Evolutionary conservation across 1,140 invertebrate genomes (phyloP).

Genomic region (Drosophila eugracilis): DNA sequence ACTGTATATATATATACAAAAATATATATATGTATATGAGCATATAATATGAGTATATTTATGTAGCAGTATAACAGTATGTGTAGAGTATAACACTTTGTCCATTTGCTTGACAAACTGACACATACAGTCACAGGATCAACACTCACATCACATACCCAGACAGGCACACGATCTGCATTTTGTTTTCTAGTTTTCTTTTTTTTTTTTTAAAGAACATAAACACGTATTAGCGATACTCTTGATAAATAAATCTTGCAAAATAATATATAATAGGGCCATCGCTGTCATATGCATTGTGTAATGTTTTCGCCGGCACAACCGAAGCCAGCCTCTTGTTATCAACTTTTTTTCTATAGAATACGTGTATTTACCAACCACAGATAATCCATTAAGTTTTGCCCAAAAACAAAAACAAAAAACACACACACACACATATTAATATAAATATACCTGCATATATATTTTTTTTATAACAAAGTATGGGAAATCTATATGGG

Average conservation of each 20-base stretch:
- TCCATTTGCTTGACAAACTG: slow-evolving; percentile 68
- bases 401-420: slow-evolving; percentile 46
- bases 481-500: slow-evolving; percentile 46
- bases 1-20: slow-evolving; percentile 72
- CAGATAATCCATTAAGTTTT: slow-evolving; percentile 54
- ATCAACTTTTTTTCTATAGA: slow-evolving; percentile 33
- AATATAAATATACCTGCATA: slow-evolving; percentile 55
- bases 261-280: slow-evolving; percentile 25
- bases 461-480: slow-evolving; percentile 61
- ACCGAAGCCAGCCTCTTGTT: slow-evolving; percentile 42
- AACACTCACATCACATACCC: slow-evolving; percentile 3
- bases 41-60: slow-evolving; percentile 63
- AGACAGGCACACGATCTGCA: slow-evolving; percentile 32
- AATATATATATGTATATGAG: slow-evolving; percentile 68
- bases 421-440: too few species aligned
- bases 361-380: slow-evolving; percentile 39
- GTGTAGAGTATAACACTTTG: slow-evolving; percentile 60
- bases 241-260: slow-evolving; percentile 36
- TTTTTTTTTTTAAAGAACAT: slow-evolving; percentile 19
- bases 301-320: slow-evolving; percentile 52
- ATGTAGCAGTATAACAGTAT: slow-evolving; percentile 75
- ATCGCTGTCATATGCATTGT: slow-evolving; percentile 47
- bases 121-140: slow-evolving; percentile 22
- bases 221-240: slow-evolving; percentile 47
- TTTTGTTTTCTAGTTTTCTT: slow-evolving; percentile 46